Percentiles rank a stretch among this genome's conserved stretches.
Evolutionary conservation across 2,888 invertebrate species (phyloP).

Genomic region (Pardosa pseudoannulata): DNA sequence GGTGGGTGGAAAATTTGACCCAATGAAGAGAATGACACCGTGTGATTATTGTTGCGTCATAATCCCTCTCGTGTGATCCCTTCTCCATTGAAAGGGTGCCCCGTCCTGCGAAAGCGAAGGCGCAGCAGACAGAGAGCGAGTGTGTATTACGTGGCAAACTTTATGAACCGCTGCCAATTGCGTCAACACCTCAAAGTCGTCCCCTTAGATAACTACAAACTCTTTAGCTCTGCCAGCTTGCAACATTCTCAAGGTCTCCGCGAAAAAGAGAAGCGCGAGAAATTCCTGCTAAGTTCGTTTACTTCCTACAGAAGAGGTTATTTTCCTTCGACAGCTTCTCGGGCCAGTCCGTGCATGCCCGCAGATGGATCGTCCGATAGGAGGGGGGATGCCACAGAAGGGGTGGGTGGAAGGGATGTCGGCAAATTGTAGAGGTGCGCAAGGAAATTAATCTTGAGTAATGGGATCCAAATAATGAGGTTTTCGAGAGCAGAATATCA

Average conservation of each 20-base stretch:
- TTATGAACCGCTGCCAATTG: constrained; percentile 13
- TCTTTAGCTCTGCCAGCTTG: neutral
- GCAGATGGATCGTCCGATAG: neutral
- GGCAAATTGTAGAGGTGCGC: neutral
- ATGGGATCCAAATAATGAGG: neutral
- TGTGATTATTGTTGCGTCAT: too few relatives aligned
- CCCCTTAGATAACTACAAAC: neutral
- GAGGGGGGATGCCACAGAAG: neutral
- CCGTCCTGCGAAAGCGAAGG: too few relatives aligned
- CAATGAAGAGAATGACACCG: too few relatives aligned
- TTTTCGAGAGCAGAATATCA: neutral
- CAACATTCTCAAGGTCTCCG: neutral
- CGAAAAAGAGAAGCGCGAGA: neutral
- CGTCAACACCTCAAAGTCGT: neutral
- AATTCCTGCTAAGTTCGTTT: neutral
- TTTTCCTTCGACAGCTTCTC: neutral
- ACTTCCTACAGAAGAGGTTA: neutral
- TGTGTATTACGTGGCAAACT: neutral
- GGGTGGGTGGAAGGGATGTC: neutral
- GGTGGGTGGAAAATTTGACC: too few relatives aligned
- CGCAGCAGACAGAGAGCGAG: too few relatives aligned
- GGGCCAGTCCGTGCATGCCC: neutral
- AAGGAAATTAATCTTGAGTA: neutral
- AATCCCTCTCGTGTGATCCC: too few relatives aligned
- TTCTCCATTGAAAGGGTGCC: too few relatives aligned